phyloP scores from a whole-genome alignment of 2,797 vertebrate species.

The Silurus lanzhouensis region DNA sequence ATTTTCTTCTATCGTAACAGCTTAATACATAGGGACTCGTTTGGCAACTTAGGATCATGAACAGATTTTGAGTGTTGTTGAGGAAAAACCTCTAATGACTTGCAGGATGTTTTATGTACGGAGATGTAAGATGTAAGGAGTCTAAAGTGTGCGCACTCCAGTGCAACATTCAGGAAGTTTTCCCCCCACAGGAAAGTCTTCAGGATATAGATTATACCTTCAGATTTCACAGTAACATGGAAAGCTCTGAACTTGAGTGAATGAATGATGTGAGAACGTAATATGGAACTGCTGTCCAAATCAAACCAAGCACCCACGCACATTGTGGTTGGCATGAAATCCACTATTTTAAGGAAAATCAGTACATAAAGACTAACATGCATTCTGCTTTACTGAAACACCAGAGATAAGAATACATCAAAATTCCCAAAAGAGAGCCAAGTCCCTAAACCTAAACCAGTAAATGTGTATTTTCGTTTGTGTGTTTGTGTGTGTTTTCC shows the following conservation, averaged over 20 bases:
- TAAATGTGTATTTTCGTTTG: constrained; percentile 10
- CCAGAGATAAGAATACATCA: not conserved
- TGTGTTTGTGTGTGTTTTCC: not conserved
- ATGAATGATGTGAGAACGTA: not conserved
- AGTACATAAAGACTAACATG: not conserved
- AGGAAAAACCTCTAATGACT: too few relatives aligned
- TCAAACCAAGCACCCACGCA: not conserved
- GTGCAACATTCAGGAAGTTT: not conserved
- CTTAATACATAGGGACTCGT: too few relatives aligned
- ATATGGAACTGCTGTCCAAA: not conserved
- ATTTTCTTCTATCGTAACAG: too few relatives aligned
- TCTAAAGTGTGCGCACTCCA: too few relatives aligned
- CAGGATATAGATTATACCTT: not conserved
- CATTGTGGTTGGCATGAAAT: not conserved
- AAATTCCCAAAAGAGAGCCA: not conserved
- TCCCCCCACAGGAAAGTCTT: not conserved
- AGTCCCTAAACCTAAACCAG: constrained; percentile 11
- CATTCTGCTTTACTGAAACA: not conserved
- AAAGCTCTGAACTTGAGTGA: not conserved
- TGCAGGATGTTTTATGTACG: too few relatives aligned
- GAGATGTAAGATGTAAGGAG: too few relatives aligned
- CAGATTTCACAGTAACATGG: not conserved
- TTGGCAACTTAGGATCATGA: too few relatives aligned
- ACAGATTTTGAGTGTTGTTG: too few relatives aligned
- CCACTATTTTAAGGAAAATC: not conserved